phyloP scores from a whole-genome alignment of 2,113 vertebrate genomes.

The Hippocampus comes region DNA sequence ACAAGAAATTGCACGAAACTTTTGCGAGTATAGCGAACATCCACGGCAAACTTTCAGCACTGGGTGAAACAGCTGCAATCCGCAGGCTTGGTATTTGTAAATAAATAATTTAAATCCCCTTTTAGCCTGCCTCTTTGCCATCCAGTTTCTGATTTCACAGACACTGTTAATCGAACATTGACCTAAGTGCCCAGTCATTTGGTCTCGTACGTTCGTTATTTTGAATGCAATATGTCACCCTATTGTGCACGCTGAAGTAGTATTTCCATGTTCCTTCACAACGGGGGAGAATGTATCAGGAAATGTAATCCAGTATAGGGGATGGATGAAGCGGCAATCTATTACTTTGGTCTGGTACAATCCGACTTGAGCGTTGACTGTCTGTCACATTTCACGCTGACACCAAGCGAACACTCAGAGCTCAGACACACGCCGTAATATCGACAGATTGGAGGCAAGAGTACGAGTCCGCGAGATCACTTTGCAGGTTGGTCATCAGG shows the following conservation, averaged over 20 bases:
- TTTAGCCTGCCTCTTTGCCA: constrained; percentile 59
- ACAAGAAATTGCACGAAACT: constrained; percentile 14
- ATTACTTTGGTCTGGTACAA: constrained; percentile 54
- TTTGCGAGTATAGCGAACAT: constrained; percentile 36
- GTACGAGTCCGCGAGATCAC: constrained; percentile 38
- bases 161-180: constrained; percentile 30
- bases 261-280: not conserved
- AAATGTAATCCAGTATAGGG: not conserved
- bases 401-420: constrained; percentile 56
- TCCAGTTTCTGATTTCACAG: constrained; percentile 58
- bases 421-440: constrained; percentile 41
- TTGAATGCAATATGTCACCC: not conserved
- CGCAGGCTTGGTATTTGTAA: constrained; percentile 62
- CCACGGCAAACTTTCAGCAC: constrained; percentile 36
- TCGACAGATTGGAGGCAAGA: constrained; percentile 49
- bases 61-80: constrained; percentile 63
- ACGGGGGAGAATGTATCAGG: not conserved
- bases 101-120: constrained; percentile 73
- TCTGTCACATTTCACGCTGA: constrained; percentile 80
- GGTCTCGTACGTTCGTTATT: not conserved
- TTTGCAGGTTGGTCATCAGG: constrained; percentile 44
- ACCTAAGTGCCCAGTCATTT: not conserved
- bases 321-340: constrained; percentile 49
- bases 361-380: constrained; percentile 69
- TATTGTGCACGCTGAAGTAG: not conserved